Evolutionary conservation across 1,140 invertebrate genomes (phyloP).

Genomic region (Drosophila nasuta): DNA sequence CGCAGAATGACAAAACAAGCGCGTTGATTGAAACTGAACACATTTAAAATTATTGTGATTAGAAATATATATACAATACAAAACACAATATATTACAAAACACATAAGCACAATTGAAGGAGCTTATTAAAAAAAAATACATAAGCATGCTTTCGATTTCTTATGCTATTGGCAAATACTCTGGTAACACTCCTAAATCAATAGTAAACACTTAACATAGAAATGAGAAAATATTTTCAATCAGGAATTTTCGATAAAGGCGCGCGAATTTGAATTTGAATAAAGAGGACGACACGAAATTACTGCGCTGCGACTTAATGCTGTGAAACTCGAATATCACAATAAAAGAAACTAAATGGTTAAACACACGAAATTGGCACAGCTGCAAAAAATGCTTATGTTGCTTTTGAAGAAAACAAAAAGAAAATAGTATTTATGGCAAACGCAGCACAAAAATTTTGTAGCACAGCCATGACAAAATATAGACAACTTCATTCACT

Average conservation of each 20-base stretch:
- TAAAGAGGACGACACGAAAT: not conserved
- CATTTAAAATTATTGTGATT: not conserved
- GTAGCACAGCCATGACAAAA: conserved; percentile 48
- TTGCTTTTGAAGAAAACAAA: conserved; percentile 38
- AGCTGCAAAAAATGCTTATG: conserved; percentile 52
- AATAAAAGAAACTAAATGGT: conserved; percentile 59
- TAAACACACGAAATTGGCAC: conserved; percentile 56
- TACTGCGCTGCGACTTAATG: conserved; percentile 17
- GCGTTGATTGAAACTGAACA: conserved; percentile 7
- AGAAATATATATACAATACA: not conserved
- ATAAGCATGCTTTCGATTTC: not conserved
- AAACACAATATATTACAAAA: not conserved
- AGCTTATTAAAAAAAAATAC: not conserved
- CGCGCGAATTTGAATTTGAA: not conserved
- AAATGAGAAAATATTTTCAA: too few species aligned
- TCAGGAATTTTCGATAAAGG: too few species aligned
- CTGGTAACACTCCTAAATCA: conserved; percentile 6
- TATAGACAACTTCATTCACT: conserved; percentile 13
- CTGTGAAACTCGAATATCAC: conserved; percentile 33
- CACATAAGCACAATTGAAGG: not conserved
- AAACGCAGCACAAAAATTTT: conserved; percentile 55
- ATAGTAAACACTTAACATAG: not conserved
- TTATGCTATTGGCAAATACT: not conserved
- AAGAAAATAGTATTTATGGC: conserved; percentile 15
- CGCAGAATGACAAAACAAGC: conserved; percentile 21